phyloP scores from a whole-genome alignment of 2,113 vertebrate species.

The Elephantulus edwardii region DNA sequence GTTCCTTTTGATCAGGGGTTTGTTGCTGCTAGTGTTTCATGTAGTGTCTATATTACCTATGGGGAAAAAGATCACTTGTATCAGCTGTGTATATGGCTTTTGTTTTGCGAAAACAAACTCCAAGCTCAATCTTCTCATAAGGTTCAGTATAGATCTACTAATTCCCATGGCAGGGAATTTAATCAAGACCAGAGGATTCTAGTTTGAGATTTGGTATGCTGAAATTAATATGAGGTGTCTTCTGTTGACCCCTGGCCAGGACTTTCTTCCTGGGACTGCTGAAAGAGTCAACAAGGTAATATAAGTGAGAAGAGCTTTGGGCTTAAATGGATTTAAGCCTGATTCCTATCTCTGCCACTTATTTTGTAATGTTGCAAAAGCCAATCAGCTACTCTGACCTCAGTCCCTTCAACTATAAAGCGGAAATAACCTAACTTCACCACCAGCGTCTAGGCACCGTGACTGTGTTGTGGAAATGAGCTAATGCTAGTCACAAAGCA shows the following conservation, averaged over 20 bases:
- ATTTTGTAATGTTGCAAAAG: not conserved
- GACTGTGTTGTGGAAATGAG: not conserved
- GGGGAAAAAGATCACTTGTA: not conserved
- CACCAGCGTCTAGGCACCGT: not conserved
- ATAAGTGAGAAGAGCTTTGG: not conserved
- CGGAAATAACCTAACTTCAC: constrained; percentile 18
- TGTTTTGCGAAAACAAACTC: not conserved
- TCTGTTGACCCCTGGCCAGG: not conserved
- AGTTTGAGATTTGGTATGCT: not conserved
- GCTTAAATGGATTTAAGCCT: not conserved
- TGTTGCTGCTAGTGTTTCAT: not conserved
- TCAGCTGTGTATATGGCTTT: not conserved
- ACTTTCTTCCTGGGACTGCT: not conserved
- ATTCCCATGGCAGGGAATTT: not conserved
- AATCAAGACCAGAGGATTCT: not conserved
- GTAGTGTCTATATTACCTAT: not conserved
- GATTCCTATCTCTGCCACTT: not conserved
- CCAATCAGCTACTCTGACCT: not conserved
- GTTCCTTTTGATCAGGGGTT: not conserved
- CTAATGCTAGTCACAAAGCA: not conserved
- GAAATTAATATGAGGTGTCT: not conserved
- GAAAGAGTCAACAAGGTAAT: not conserved
- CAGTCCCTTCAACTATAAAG: constrained; percentile 23
- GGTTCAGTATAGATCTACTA: not conserved
- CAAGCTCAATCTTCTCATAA: not conserved